Conservation (phyloP, 2,888 invertebrate genomes). For the Schrankia costaestrigalis region DNA sequence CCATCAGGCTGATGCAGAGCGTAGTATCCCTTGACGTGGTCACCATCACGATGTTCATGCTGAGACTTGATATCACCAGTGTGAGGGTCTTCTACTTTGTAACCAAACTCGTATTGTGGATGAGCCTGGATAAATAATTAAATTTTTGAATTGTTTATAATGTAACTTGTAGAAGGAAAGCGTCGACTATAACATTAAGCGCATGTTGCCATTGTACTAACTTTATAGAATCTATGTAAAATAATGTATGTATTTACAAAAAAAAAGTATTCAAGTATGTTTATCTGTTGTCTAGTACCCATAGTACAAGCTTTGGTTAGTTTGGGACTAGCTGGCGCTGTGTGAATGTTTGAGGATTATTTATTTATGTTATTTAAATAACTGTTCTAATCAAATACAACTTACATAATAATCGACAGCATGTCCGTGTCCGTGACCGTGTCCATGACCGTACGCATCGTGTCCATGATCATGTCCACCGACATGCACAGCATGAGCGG, state of each 20-base stretch:
- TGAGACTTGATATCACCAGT: slow-evolving; percentile 54
- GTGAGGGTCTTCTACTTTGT: slow-evolving; percentile 48
- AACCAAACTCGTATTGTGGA: slow-evolving; percentile 33
- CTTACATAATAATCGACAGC: slow-evolving; percentile 21
- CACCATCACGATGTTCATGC: slow-evolving; percentile 69
- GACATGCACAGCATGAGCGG: slow-evolving; percentile 43
- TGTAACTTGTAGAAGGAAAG: too few relatives aligned
- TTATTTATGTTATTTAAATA: not conserved
- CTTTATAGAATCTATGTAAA: too few relatives aligned
- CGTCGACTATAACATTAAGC: too few relatives aligned
- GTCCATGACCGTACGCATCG: slow-evolving; percentile 45
- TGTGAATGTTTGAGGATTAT: too few relatives aligned
- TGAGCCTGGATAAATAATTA: not conserved
- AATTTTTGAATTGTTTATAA: too few relatives aligned
- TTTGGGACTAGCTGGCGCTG: too few relatives aligned
- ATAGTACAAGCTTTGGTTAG: too few relatives aligned
- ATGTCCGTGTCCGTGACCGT: slow-evolving; percentile 62
- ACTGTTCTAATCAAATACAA: not conserved
- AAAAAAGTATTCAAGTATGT: too few relatives aligned
- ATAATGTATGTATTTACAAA: too few relatives aligned
- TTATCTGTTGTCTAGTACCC: too few relatives aligned
- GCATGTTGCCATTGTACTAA: too few relatives aligned
- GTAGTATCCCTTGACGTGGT: slow-evolving; percentile 55
- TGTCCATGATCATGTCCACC: slow-evolving; percentile 37
- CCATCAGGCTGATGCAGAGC: slow-evolving; percentile 72